Conservation (phyloP, 2,113 vertebrate species). For the Carassius auratus region DNA sequence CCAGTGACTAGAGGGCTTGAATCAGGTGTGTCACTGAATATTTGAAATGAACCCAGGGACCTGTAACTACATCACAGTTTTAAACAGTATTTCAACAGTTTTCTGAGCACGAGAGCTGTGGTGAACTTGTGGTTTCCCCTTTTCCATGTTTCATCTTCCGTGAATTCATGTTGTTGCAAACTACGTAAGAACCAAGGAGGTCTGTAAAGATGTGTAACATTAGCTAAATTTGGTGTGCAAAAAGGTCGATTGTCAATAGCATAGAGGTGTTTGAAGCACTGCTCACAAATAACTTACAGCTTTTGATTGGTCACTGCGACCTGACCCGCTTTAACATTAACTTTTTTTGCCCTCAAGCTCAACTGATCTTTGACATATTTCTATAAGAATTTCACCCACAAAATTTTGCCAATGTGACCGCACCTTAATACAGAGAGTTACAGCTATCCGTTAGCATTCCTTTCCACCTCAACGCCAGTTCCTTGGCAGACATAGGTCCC, state of each 20-base stretch:
- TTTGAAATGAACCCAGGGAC: conserved; percentile 30
- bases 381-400: background rate
- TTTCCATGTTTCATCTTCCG: background rate
- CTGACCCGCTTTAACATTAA: background rate
- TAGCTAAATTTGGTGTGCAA: background rate
- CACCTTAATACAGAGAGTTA: background rate
- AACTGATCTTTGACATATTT: background rate
- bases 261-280: background rate
- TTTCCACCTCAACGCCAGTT: background rate
- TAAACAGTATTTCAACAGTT: conserved; percentile 3
- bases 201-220: background rate
- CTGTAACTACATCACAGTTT: conserved; percentile 26
- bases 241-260: background rate
- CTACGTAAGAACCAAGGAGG: background rate
- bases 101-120: background rate
- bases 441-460: background rate
- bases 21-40: conserved; percentile 29
- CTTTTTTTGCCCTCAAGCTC: background rate
- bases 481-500: background rate
- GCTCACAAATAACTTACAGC: background rate
- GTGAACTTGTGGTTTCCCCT: conserved; percentile 7
- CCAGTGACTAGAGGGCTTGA: conserved; percentile 34
- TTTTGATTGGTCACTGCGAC: background rate
- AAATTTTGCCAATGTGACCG: background rate
- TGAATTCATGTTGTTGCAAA: conserved; percentile 2